A percentile compares a stretch with the other conserved stretches of the same genome.
These are phyloP conservation scores for Troilus luridus DNA, from an alignment of 2,888 invertebrate genomes.

Conservation along the genomic window DNA sequence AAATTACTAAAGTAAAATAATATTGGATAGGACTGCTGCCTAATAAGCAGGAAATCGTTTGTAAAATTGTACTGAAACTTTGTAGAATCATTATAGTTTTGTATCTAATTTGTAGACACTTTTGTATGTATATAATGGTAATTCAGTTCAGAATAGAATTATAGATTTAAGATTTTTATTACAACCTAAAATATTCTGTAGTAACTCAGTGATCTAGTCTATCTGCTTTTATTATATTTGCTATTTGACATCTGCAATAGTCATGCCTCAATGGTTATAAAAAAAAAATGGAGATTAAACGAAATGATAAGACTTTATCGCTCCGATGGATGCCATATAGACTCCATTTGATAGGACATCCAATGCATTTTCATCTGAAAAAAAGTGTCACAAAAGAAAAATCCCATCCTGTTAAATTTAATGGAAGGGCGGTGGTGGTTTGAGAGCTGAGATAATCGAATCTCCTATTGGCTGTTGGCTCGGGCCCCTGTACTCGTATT, in stretches of 20 bases:
- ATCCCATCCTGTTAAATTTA: slow-evolving; percentile 15
- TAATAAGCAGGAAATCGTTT: too few species aligned
- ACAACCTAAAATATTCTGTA: too few species aligned
- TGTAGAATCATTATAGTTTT: too few species aligned
- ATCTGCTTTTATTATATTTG: not conserved
- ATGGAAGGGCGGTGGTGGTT: not conserved
- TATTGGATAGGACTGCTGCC: too few species aligned
- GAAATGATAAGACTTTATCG: slow-evolving; percentile 3
- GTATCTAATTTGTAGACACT: too few species aligned
- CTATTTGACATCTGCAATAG: not conserved
- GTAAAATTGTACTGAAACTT: too few species aligned
- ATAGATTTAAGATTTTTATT: too few species aligned
- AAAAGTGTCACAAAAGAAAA: slow-evolving; percentile 34
- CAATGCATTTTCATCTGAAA: slow-evolving; percentile 30
- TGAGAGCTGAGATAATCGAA: not conserved
- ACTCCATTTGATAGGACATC: not conserved
- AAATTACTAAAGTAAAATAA: too few species aligned
- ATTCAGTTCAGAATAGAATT: too few species aligned
- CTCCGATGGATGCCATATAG: not conserved
- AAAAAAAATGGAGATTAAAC: not conserved
- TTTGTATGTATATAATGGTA: too few species aligned
- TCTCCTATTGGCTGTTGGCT: not conserved
- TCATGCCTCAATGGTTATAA: not conserved
- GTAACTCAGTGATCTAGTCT: not conserved
- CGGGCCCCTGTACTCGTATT: not conserved